phyloP scores from a whole-genome alignment of 2,797 vertebrate species.

The Rhadinocentrus ornatus region DNA sequence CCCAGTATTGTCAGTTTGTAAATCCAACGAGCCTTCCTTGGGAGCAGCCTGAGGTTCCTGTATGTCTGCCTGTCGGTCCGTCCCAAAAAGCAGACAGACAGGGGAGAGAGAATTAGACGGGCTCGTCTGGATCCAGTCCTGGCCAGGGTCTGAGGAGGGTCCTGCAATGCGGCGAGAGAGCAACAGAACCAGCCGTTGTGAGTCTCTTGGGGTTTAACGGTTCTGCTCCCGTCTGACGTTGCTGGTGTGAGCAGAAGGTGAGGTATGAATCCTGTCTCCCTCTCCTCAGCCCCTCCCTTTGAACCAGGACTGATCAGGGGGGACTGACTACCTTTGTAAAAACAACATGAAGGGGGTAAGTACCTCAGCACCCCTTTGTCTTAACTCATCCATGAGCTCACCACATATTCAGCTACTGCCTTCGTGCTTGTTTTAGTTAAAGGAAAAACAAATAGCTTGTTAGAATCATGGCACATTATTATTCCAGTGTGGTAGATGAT shows the following conservation, averaged over 20 bases:
- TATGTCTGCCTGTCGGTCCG: constrained; percentile 74
- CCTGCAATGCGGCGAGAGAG: constrained; percentile 84
- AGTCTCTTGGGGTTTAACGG: constrained; percentile 74
- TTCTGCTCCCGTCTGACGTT: constrained; percentile 85
- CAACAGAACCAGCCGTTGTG: constrained; percentile 75
- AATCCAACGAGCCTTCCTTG: constrained; percentile 81
- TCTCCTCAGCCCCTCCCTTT: constrained; percentile 82
- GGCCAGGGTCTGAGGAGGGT: constrained; percentile 80
- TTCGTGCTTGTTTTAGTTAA: constrained; percentile 39
- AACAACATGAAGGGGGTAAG: constrained; percentile 84
- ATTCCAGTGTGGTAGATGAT: constrained; percentile 24
- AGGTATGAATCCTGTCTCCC: constrained; percentile 79
- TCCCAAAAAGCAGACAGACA: constrained; percentile 77
- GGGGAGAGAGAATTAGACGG: constrained; percentile 75
- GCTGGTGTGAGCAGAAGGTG: constrained; percentile 80
- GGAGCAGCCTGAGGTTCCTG: constrained; percentile 80
- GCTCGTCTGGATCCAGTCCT: constrained; percentile 86
- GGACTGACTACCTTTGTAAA: constrained; percentile 80
- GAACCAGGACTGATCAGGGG: constrained; percentile 86
- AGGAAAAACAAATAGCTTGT: constrained; percentile 9
- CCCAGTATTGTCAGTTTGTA: constrained; percentile 68
- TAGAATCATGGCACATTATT: constrained; percentile 33
- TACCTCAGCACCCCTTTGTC: constrained; percentile 79
- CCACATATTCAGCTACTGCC: constrained; percentile 65
- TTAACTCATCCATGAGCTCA: constrained; percentile 70